Conservation (phyloP, 2,797 vertebrate species). For the Pygocentrus nattereri region DNA sequence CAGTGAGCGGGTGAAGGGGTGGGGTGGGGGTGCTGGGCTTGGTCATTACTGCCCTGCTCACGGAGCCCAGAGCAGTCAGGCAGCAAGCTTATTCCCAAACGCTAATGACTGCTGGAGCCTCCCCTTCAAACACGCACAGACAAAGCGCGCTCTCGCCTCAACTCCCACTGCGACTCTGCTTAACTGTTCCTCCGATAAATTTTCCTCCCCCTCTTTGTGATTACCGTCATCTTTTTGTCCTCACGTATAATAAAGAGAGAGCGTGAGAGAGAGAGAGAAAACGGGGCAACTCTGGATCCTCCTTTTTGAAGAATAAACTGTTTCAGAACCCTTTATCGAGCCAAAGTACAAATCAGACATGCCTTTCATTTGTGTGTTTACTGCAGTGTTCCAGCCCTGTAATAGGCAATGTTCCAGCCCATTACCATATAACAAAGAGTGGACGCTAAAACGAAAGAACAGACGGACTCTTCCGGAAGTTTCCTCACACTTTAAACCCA, state of each 20-base stretch:
- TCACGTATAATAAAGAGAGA: not conserved
- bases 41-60: constrained; percentile 45
- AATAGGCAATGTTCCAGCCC: constrained; percentile 3
- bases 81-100: constrained; percentile 41
- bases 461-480: not conserved
- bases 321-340: not conserved
- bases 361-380: not conserved
- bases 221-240: constrained; percentile 10
- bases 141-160: constrained; percentile 19
- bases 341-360: constrained; percentile 1
- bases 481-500: not conserved
- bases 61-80: constrained; percentile 43
- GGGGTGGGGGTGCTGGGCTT: not conserved
- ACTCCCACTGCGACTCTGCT: constrained; percentile 26
- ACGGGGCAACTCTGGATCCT: not conserved
- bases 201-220: not conserved
- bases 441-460: not conserved
- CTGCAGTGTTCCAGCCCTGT: not conserved
- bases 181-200: constrained; percentile 8
- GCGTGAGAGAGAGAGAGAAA: not conserved
- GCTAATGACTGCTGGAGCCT: constrained; percentile 30
- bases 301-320: not conserved
- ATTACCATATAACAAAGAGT: not conserved
- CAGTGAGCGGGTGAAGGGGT: not conserved
- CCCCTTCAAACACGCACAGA: constrained; percentile 23